phyloP scores from a whole-genome alignment of 1,140 invertebrate genomes.

The Tetragonula clypearis region DNA sequence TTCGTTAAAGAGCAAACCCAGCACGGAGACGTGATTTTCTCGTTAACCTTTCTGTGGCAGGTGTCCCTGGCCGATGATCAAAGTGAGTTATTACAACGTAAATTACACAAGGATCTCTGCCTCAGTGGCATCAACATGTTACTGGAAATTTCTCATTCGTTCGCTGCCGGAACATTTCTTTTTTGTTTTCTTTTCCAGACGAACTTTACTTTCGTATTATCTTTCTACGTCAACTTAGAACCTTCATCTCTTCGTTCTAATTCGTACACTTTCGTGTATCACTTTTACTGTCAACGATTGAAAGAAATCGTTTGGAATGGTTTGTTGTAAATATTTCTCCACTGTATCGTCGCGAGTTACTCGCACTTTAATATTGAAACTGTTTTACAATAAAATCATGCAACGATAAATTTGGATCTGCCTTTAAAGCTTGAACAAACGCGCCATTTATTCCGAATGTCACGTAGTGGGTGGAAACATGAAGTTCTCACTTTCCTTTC shows the following conservation, averaged over 20 bases:
- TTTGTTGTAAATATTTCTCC: background rate
- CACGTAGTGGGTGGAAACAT: no score
- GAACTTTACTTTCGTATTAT: background rate
- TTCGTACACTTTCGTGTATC: background rate
- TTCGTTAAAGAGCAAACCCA: background rate
- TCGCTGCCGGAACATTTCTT: background rate
- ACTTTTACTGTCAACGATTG: background rate
- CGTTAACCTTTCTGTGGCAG: background rate
- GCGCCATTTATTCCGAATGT: no score
- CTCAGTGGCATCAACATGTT: background rate
- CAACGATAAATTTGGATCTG: no score
- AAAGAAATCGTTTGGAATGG: background rate
- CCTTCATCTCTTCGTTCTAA: background rate
- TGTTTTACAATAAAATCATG: no score
- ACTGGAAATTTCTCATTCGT: background rate
- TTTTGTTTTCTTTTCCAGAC: no score
- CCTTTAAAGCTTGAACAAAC: no score
- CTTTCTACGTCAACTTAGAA: background rate
- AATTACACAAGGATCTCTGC: slow-evolving; percentile 23
- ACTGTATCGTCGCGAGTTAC: no score
- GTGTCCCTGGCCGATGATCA: background rate
- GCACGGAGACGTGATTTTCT: background rate
- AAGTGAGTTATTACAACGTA: slow-evolving; percentile 1
- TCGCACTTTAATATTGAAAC: no score
- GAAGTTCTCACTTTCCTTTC: no score